These are phyloP conservation scores for Aphelinus certus DNA, from an alignment of 1,140 invertebrate species.

Conservation along the genomic window DNA sequence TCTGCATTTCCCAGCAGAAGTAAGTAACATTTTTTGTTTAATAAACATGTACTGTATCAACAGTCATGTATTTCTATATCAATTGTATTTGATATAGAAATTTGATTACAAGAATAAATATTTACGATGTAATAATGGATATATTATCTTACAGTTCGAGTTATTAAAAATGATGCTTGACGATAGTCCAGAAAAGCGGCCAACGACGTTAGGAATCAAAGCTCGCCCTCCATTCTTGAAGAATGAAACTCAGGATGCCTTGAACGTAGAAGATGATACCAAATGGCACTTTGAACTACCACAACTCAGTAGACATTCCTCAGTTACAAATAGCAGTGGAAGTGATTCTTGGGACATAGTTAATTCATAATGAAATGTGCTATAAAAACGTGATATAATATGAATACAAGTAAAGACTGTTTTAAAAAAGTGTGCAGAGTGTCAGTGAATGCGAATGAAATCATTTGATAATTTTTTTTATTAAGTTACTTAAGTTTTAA, in stretches of 20 bases:
- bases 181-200: slow-evolving; percentile 75
- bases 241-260: slow-evolving; percentile 42
- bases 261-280: slow-evolving; percentile 39
- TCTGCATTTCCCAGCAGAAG: slow-evolving; percentile 74
- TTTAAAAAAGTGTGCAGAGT: slow-evolving; percentile 1
- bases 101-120: neutral
- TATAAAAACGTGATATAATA: slow-evolving; percentile 34
- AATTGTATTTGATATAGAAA: slow-evolving; percentile 9
- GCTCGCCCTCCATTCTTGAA: slow-evolving; percentile 63
- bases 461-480: slow-evolving; percentile 21
- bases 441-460: slow-evolving; percentile 4
- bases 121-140: slow-evolving; percentile 20
- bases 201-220: slow-evolving; percentile 79
- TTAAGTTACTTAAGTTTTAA: slow-evolving; percentile 21
- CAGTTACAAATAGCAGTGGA: slow-evolving; percentile 51
- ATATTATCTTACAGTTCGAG: slow-evolving; percentile 69
- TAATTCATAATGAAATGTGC: slow-evolving; percentile 10
- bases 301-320: slow-evolving; percentile 55
- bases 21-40: slow-evolving; percentile 56
- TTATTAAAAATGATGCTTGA: slow-evolving; percentile 83
- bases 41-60: neutral
- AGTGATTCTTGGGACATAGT: slow-evolving; percentile 48
- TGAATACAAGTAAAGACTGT: slow-evolving; percentile 5
- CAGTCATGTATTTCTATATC: slow-evolving; percentile 25
- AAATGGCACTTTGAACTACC: slow-evolving; percentile 67